Percentiles rank a stretch among this genome's conserved stretches.
phyloP scores from a whole-genome alignment of 1,140 invertebrate genomes.

The Hycleus cichorii region DNA sequence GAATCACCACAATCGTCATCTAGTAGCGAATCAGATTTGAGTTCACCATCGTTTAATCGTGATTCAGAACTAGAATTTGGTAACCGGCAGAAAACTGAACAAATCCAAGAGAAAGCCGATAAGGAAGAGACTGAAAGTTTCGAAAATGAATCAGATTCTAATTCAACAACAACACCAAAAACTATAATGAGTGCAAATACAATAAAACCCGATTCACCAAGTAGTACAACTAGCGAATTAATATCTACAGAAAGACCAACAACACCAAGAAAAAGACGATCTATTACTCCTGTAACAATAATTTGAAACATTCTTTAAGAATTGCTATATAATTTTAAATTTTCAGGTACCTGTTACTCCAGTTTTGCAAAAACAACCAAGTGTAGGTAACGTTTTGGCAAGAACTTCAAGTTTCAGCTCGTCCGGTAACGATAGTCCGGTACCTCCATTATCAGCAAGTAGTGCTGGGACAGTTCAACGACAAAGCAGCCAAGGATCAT shows the following conservation, averaged over 20 bases:
- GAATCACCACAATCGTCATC: slow-evolving; percentile 58
- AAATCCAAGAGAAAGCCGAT: slow-evolving; percentile 38
- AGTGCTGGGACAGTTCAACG: slow-evolving; percentile 38
- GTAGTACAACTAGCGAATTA: slow-evolving; percentile 35
- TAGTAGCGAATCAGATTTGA: slow-evolving; percentile 61
- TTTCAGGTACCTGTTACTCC: slow-evolving; percentile 40
- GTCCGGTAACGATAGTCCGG: slow-evolving; percentile 39
- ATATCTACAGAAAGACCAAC: slow-evolving; percentile 36
- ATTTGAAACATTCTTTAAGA: too few relatives aligned
- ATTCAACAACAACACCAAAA: slow-evolving; percentile 62
- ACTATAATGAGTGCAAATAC: slow-evolving; percentile 56
- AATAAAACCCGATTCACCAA: slow-evolving; percentile 39
- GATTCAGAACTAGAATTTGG: slow-evolving; percentile 58
- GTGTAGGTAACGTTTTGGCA: slow-evolving; percentile 56
- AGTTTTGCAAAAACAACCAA: slow-evolving; percentile 53
- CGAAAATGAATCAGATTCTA: slow-evolving; percentile 64
- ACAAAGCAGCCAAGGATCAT: slow-evolving; percentile 70
- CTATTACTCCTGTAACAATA: slow-evolving; percentile 30
- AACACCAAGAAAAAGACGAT: slow-evolving; percentile 37
- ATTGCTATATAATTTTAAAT: too few relatives aligned
- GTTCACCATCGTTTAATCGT: slow-evolving; percentile 59
- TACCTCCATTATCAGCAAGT: slow-evolving; percentile 33
- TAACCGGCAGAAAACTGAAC: slow-evolving; percentile 34
- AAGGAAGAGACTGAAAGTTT: slow-evolving; percentile 60
- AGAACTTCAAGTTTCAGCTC: slow-evolving; percentile 56